phyloP scores from a whole-genome alignment of 2,797 vertebrate genomes.

The Melanotaenia nigrans region DNA sequence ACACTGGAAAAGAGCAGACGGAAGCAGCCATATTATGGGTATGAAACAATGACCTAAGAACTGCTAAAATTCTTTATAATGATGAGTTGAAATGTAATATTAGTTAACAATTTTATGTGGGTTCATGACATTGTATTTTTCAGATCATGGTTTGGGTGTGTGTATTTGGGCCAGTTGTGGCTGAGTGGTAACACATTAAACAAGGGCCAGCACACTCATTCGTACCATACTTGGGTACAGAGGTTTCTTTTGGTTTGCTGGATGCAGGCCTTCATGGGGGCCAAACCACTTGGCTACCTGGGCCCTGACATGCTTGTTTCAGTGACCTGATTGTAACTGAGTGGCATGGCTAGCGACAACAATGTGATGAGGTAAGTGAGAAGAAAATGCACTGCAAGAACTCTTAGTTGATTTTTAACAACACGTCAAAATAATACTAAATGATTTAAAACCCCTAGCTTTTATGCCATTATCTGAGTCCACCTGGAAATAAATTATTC shows the following conservation, averaged over 20 bases:
- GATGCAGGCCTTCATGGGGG: not conserved
- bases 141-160: not conserved
- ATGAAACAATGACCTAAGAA: not conserved
- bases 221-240: too few relatives aligned
- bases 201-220: not conserved
- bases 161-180: not conserved
- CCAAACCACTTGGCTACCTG: not conserved
- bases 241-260: not conserved
- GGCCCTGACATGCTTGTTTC: not conserved
- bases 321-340: not conserved
- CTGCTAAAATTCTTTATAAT: not conserved
- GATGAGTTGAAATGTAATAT: not conserved
- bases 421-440: conserved; percentile 56
- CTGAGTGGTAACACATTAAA: not conserved
- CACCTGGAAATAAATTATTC: conserved; percentile 69
- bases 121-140: not conserved
- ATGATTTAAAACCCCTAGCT: conserved; percentile 66
- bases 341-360: not conserved
- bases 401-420: conserved; percentile 53
- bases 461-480: conserved; percentile 63
- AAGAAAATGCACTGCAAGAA: conserved; percentile 35
- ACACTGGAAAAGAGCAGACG: not conserved
- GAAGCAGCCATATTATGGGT: not conserved
- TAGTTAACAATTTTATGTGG: not conserved
- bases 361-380: conserved; percentile 18